Conservation (phyloP, 2,797 vertebrate genomes). For the Petrocephalus schoutedeni region DNA sequence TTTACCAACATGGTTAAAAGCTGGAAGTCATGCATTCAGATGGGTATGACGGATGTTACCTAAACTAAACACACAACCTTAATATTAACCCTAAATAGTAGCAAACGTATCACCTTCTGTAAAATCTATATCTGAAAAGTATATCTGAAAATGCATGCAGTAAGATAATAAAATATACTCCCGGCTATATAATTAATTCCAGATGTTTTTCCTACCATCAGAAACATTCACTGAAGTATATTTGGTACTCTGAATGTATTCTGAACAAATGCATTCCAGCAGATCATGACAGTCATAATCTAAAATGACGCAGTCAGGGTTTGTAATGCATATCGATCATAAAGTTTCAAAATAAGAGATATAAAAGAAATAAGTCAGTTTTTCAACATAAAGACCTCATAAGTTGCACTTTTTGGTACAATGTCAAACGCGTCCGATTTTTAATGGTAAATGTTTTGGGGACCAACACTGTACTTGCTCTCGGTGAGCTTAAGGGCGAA, state of each 20-base stretch:
- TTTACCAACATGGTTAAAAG: neutral
- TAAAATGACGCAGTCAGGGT: neutral
- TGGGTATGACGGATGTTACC: neutral
- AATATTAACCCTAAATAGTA: neutral
- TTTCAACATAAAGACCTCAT: neutral
- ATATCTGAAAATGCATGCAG: neutral
- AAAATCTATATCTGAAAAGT: neutral
- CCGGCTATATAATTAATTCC: neutral
- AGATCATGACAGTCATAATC: neutral
- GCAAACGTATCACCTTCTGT: neutral
- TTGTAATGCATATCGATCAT: neutral
- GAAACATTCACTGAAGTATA: neutral
- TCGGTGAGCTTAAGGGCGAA: neutral
- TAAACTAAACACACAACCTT: neutral
- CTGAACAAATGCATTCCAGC: neutral
- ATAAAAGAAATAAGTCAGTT: neutral
- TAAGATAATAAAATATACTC: neutral
- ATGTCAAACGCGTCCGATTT: neutral
- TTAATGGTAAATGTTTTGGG: neutral
- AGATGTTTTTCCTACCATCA: neutral
- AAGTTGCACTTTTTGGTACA: constrained; percentile 3
- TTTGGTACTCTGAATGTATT: neutral
- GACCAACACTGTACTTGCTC: neutral
- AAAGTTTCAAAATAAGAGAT: neutral
- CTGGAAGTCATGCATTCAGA: neutral